Conservation (phyloP, 2,888 invertebrate species). For the Neocrepidodera transversa region DNA sequence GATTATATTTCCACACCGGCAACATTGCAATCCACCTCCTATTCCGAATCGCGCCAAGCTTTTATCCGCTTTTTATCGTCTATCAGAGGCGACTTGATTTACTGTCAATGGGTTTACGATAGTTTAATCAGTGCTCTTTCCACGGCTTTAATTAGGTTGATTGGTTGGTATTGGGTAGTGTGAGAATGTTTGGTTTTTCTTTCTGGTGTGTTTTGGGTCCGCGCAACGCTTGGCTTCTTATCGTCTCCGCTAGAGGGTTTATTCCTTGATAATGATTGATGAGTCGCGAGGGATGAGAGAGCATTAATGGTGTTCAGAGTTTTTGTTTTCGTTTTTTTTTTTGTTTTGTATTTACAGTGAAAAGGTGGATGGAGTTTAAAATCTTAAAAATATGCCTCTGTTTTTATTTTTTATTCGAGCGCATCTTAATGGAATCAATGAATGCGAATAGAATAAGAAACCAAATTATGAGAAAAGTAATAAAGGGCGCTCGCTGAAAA, state of each 20-base stretch:
- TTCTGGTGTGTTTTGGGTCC: background rate
- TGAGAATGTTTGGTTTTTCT: slow-evolving; percentile 11
- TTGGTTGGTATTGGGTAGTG: slow-evolving; percentile 20
- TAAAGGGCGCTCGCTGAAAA: background rate
- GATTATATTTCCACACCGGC: background rate
- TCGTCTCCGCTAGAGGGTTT: slow-evolving; percentile 1
- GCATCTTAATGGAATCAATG: too few species aligned
- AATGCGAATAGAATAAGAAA: too few species aligned
- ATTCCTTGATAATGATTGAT: slow-evolving; percentile 22
- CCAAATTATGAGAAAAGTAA: background rate
- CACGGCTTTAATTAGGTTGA: slow-evolving; percentile 33
- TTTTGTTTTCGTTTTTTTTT: background rate
- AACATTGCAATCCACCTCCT: slow-evolving; percentile 20
- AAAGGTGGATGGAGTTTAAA: slow-evolving; percentile 2
- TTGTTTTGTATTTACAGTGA: background rate
- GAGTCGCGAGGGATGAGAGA: background rate
- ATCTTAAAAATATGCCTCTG: slow-evolving; percentile 8
- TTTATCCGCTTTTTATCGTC: slow-evolving; percentile 48
- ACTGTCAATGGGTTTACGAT: slow-evolving; percentile 50
- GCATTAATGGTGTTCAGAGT: background rate
- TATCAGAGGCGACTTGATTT: slow-evolving; percentile 50
- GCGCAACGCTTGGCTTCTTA: slow-evolving; percentile 2
- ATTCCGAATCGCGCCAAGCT: slow-evolving; percentile 23
- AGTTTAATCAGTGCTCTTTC: slow-evolving; percentile 46
- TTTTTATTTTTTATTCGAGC: too few species aligned